Conservation (phyloP, 30 jellyfish, hydroid and myxozoan genomes). For the Haliclystus octoradiatus region DNA sequence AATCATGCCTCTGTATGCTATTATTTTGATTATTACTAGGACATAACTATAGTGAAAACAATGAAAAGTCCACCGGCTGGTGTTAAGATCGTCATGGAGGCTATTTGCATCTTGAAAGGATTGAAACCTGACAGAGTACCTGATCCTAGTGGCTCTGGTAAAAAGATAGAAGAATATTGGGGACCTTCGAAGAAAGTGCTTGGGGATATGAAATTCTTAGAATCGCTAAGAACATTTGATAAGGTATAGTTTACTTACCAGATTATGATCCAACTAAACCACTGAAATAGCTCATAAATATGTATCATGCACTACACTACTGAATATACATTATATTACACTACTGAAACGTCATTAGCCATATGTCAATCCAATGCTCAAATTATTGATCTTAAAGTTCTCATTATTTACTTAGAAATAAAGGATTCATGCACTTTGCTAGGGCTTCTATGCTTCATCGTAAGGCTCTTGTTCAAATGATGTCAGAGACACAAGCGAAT, state of each 20-base stretch:
- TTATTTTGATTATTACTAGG: slow-evolving; percentile 15
- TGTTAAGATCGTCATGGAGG: slow-evolving; percentile 94
- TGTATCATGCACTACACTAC: no score
- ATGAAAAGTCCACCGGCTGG: slow-evolving; percentile 96
- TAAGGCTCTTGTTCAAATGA: no score
- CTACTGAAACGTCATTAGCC: no score
- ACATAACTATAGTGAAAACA: slow-evolving; percentile 90
- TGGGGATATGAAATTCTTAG: slow-evolving; percentile 96
- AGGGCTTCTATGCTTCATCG: no score
- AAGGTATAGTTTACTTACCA: slow-evolving; percentile 31
- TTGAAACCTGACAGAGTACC: slow-evolving; percentile 90
- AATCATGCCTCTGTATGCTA: no score
- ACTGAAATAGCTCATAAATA: background rate
- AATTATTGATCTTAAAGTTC: no score
- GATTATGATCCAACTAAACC: background rate
- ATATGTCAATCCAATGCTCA: no score
- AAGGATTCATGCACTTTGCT: no score
- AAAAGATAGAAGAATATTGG: slow-evolving; percentile 93
- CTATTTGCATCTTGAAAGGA: slow-evolving; percentile 89
- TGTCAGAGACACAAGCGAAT: no score
- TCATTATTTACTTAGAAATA: no score
- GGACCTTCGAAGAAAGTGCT: slow-evolving; percentile 92
- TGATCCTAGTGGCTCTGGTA: slow-evolving; percentile 96
- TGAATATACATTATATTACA: no score
- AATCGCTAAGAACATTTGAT: slow-evolving; percentile 80